Base-by-base conservation (phyloP, 1,140 invertebrate species). In the Ditylenchus dipsaci region DNA sequence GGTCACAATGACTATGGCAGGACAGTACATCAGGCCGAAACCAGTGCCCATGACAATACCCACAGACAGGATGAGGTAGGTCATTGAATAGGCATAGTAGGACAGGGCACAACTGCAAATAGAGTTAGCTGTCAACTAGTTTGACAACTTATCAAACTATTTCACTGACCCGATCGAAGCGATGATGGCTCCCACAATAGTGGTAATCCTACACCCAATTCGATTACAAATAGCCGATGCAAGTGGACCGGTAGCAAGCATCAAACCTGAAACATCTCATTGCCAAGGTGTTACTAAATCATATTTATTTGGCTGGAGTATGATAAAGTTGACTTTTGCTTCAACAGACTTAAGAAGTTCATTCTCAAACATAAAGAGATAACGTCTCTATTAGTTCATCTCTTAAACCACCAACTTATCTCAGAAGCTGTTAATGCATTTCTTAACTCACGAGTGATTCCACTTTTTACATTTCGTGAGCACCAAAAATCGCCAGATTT, bases 171-270 rank as follows among this genome's bases (percentile, higher is more conserved):
- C 92, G 0, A 86, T 63, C 0, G 88, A 86, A 0, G 91, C 89
- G 17, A 96, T 84, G 19, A 95, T 83, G 1, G 91, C 87, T 0
- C 94, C 94, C 0, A 87, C 88, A 58, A 97, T 90, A 0, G 92
- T 93, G 19, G 95, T 92, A 0, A 87, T 78, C 42, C 91, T 88
- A 80, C 93, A 96, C 13, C 94, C 92, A 84, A 89, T 96, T 78
- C 90, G 90, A 85, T 97, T 96, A 1, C 93, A 92, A 78, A 97
- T 88, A 1, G 89, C 89, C 78, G 91, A 91, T 7, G 92, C 92
- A 76, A 96, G 88, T n/a, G 93, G 93, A 27, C 77, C 77, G 15
- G 65, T 49, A 67, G 91, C 90, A 63, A 95, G 88, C 1, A 93
- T 95, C 30, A 93, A 58, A 61, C 33, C 33, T 38, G 11, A n/a